These are phyloP conservation scores for Dorcus parallelipipedus DNA, from an alignment of 2,888 invertebrate genomes.

Conservation along the genomic window DNA sequence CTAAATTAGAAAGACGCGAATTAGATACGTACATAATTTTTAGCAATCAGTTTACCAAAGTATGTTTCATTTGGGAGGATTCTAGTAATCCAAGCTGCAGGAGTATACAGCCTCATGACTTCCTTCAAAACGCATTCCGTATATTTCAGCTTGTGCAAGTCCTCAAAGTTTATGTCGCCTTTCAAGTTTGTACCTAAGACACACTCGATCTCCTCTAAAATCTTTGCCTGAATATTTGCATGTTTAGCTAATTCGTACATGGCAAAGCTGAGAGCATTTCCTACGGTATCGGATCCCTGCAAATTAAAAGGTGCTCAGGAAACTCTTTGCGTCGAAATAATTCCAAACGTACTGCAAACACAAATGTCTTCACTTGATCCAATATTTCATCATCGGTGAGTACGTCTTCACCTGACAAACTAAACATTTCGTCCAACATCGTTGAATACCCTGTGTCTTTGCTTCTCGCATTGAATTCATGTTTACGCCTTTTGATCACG, in stretches of 20 bases:
- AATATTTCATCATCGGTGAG: too few species aligned
- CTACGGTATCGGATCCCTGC: conserved; percentile 14
- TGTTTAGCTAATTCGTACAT: conserved; percentile 12
- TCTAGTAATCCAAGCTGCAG: conserved; percentile 5
- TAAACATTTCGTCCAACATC: too few species aligned
- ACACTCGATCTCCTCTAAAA: conserved; percentile 8
- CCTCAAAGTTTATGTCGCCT: conserved; percentile 7
- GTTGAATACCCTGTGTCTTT: too few species aligned
- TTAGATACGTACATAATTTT: background rate
- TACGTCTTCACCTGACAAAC: too few species aligned
- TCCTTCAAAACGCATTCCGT: conserved; percentile 16
- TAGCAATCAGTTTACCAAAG: background rate
- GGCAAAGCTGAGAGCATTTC: conserved; percentile 7
- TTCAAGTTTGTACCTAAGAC: background rate
- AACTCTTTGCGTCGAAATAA: too few species aligned
- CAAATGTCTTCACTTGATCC: too few species aligned
- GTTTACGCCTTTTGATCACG: too few species aligned
- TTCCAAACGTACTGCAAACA: too few species aligned
- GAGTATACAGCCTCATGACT: conserved; percentile 5
- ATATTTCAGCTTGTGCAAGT: conserved; percentile 10
- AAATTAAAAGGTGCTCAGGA: background rate
- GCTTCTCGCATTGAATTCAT: too few species aligned
- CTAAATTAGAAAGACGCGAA: too few species aligned
- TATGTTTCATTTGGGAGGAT: too few species aligned
- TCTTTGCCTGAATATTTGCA: conserved; percentile 5